Evolutionary conservation across 2,113 vertebrate genomes (phyloP), one percentile per base, ranked within the genome.

Genomic region (Hydropotes inermis): DNA sequence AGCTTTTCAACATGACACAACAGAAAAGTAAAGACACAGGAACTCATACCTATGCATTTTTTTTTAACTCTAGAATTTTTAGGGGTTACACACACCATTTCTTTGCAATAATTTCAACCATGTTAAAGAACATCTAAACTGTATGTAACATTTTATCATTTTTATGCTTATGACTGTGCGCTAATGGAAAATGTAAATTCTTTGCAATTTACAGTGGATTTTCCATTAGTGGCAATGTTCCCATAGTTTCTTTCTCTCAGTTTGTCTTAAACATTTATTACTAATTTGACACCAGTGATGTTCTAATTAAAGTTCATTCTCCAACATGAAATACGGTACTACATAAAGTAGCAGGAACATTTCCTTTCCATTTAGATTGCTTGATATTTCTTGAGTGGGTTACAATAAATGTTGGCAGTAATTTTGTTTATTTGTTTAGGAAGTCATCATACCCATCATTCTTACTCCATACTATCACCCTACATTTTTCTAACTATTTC

Each of bases 261-360:
- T 98, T 98, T 98, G 95, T 98, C 98, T 98, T 95, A 98, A 98
- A 98, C 95, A 97, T 98, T 98, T 98, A 98, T 98, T 98, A 98
- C 97, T 98, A 98, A 98, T 98, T 97, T 98, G 98, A 98, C 97
- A 98, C 64, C 74, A 97, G 61, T 94, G 96, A 97, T 97, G 96
- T 96, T 98, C 96, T 97, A 99, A 98, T 98, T 98, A 98, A 98
- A 98, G 98, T 97, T 97, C 91, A 91, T 98, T 98, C 96, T 94
- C 92, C 96, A 97, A 94, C 89, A 97, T 98, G 61, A 98, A 97
- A 96, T 93, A 43, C 25, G 97, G 84, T 93, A 78, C 50, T 91
- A 76, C 47, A 78, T 90, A 88, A 88, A 97, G 58, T 43, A 79
- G 7, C 1, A 19, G 1, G 17, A 94, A 97, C 95, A 96, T 96